phyloP scores from a whole-genome alignment of 2,888 invertebrate genomes.

The Pterostichus niger region DNA sequence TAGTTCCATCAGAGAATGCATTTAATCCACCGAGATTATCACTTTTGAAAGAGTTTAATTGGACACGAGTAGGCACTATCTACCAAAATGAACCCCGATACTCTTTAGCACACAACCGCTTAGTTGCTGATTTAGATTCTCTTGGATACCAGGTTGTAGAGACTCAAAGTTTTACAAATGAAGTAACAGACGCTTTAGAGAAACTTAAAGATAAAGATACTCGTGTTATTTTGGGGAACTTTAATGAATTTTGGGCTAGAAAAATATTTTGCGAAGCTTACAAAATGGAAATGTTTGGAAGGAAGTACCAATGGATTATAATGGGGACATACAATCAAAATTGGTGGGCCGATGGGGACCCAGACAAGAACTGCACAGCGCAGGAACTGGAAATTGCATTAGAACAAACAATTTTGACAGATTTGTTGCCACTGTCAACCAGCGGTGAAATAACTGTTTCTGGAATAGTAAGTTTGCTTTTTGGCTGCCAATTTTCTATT shows the following conservation, averaged over 20 bases:
- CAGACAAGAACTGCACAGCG: constrained; percentile 84
- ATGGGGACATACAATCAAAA: constrained; percentile 90
- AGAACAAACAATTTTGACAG: constrained; percentile 93
- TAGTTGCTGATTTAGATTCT: constrained; percentile 91
- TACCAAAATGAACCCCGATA: constrained; percentile 98
- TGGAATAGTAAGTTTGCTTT: constrained; percentile 86
- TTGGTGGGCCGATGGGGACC: constrained; percentile 84
- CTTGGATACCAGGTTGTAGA: constrained; percentile 88
- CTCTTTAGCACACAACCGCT: constrained; percentile 86
- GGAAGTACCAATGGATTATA: constrained; percentile 97
- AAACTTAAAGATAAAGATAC: constrained; percentile 95
- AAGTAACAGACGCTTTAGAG: constrained; percentile 88
- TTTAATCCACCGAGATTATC: constrained; percentile 95
- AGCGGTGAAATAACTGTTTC: constrained; percentile 93
- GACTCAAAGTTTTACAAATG: constrained; percentile 95
- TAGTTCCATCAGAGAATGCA: constrained; percentile 97
- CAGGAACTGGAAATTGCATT: constrained; percentile 88
- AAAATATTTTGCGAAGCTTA: constrained; percentile 93
- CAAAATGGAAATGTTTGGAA: constrained; percentile 92
- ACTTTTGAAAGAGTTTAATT: constrained; percentile 94
- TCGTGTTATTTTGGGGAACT: constrained; percentile 94
- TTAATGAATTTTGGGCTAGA: constrained; percentile 96
- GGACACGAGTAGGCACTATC: constrained; percentile 98
- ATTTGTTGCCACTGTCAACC: constrained; percentile 91
- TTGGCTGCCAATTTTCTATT: too few relatives aligned